A percentile compares a stretch with the other conserved stretches of the same genome.
These are phyloP conservation scores for Masticophis lateralis DNA, from an alignment of 2,797 vertebrate species.

Conservation along the genomic window DNA sequence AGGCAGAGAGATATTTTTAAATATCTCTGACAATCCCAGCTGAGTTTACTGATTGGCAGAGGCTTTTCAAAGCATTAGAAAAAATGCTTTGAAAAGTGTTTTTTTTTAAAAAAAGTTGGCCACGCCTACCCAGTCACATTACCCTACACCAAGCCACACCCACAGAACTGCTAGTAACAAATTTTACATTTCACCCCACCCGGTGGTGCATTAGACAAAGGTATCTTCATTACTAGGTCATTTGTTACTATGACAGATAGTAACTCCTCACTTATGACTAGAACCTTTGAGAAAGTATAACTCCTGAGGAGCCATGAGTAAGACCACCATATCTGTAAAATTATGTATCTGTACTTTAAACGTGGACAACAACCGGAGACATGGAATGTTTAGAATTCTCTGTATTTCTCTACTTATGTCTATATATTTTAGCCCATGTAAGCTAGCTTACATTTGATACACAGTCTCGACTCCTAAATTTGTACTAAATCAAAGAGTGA, in stretches of 20 bases:
- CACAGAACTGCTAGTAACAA: too few relatives aligned
- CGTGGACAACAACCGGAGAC: not conserved
- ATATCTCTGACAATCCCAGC: too few relatives aligned
- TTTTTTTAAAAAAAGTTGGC: too few relatives aligned
- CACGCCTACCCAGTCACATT: too few relatives aligned
- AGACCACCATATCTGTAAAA: not conserved
- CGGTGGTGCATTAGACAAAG: not conserved
- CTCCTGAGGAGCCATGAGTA: not conserved
- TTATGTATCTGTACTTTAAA: not conserved
- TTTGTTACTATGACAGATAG: not conserved
- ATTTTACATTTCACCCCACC: too few relatives aligned
- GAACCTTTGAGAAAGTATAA: not conserved
- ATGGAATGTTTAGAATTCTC: not conserved
- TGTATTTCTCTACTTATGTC: not conserved
- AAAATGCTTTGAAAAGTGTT: too few relatives aligned
- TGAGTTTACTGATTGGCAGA: too few relatives aligned
- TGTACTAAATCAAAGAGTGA: not conserved
- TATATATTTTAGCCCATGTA: not conserved
- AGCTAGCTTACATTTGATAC: not conserved
- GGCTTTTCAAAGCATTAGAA: too few relatives aligned
- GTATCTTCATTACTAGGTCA: not conserved
- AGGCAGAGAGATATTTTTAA: too few relatives aligned
- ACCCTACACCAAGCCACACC: too few relatives aligned
- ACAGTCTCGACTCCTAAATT: not conserved
- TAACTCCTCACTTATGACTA: not conserved